Conservation (phyloP, 2,797 vertebrate species). For the Muraenolepis orangiensis region DNA sequence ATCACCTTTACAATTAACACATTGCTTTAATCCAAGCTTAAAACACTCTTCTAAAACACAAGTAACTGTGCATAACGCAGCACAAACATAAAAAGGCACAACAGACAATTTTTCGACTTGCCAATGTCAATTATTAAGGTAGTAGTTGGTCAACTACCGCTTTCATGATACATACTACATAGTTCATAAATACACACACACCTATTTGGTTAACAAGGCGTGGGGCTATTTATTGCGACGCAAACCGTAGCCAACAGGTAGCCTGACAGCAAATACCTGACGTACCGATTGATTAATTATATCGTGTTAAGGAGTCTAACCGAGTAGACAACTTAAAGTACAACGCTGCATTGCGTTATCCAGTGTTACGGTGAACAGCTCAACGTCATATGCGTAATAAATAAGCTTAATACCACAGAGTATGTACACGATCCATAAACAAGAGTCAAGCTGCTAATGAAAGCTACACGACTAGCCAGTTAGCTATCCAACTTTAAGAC, state of each 20-base stretch:
- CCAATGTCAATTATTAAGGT: too few species aligned
- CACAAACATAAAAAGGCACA: too few species aligned
- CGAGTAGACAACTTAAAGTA: not conserved
- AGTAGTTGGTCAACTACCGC: too few species aligned
- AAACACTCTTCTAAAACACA: too few species aligned
- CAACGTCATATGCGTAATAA: too few species aligned
- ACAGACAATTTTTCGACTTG: too few species aligned
- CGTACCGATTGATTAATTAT: not conserved
- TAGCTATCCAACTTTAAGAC: constrained; percentile 35
- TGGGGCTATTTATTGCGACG: constrained; percentile 40
- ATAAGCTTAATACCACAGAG: not conserved
- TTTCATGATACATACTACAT: too few species aligned
- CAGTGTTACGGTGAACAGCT: not conserved
- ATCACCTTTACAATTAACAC: too few species aligned
- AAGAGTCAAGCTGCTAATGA: constrained; percentile 40
- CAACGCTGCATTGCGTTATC: not conserved
- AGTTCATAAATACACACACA: too few species aligned
- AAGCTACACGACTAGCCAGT: constrained; percentile 28
- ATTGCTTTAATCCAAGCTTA: too few species aligned
- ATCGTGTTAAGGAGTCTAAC: not conserved
- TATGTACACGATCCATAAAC: constrained; percentile 19
- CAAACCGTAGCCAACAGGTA: constrained; percentile 2
- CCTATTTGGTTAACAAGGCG: constrained; percentile 35
- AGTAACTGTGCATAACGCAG: too few species aligned
- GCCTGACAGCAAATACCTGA: not conserved